Percentiles rank a stretch among this genome's conserved stretches.
Conservation (phyloP, 2,888 invertebrate genomes). For the Microdon myrmicae region DNA sequence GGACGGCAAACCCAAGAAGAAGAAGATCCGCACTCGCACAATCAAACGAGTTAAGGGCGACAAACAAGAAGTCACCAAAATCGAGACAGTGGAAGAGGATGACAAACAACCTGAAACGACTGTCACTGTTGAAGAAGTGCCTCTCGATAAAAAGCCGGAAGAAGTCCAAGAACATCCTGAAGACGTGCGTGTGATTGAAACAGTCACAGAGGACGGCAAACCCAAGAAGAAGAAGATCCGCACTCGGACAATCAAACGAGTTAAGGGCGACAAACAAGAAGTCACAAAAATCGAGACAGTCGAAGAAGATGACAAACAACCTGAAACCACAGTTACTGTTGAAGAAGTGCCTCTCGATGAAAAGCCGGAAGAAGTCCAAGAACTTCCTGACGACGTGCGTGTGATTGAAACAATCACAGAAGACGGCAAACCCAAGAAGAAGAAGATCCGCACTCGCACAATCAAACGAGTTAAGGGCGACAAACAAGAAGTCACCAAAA, state of each 20-base stretch:
- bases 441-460: slow-evolving; percentile 58
- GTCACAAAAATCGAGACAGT: slow-evolving; percentile 57
- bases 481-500: slow-evolving; percentile 64
- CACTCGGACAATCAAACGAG: slow-evolving; percentile 61
- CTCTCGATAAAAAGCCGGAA: slow-evolving; percentile 39
- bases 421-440: slow-evolving; percentile 56
- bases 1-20: slow-evolving; percentile 57
- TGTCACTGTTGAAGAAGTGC: slow-evolving; percentile 53
- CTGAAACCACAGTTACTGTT: slow-evolving; percentile 45
- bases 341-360: slow-evolving; percentile 56
- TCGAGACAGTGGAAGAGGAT: slow-evolving; percentile 56
- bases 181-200: slow-evolving; percentile 60
- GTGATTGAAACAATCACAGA: slow-evolving; percentile 44
- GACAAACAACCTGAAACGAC: slow-evolving; percentile 58
- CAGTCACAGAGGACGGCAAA: slow-evolving; percentile 60
- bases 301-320: slow-evolving; percentile 61
- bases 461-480: slow-evolving; percentile 61
- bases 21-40: slow-evolving; percentile 58
- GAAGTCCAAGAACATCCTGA: slow-evolving; percentile 51
- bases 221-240: slow-evolving; percentile 58
- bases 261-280: slow-evolving; percentile 58
- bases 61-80: slow-evolving; percentile 61
- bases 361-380: slow-evolving; percentile 53
- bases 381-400: slow-evolving; percentile 47
- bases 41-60: slow-evolving; percentile 64